These are phyloP conservation scores for Catostomus latipinnis DNA, from an alignment of 2,797 vertebrate species.

Conservation along the genomic window DNA sequence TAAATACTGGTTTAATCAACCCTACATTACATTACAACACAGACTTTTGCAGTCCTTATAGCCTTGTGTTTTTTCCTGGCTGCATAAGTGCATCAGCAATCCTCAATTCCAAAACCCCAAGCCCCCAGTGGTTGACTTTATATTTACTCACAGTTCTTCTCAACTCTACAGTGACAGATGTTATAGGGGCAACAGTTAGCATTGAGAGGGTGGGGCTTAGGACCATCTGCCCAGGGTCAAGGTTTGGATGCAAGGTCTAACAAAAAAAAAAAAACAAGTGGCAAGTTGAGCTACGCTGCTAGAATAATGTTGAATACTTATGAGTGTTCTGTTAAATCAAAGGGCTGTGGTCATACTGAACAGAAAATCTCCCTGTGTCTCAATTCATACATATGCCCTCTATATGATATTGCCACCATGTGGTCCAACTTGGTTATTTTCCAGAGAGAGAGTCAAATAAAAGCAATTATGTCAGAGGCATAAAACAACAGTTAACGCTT, in stretches of 20 bases:
- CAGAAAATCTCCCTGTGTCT: neutral
- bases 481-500: neutral
- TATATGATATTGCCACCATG: conserved; percentile 13
- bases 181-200: conserved; percentile 86
- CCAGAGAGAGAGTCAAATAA: too few species aligned
- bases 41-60: neutral
- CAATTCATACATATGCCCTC: neutral
- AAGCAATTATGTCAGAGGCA: neutral
- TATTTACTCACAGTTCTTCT: conserved; percentile 61
- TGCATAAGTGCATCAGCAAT: neutral
- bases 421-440: neutral
- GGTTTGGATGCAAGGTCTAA: conserved; percentile 66
- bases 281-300: conserved; percentile 72
- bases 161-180: conserved; percentile 79
- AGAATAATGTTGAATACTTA: conserved; percentile 65
- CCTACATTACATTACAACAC: neutral
- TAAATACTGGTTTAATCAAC: neutral
- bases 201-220: conserved; percentile 79
- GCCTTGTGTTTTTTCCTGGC: neutral
- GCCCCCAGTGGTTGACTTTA: conserved; percentile 59
- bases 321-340: conserved; percentile 11
- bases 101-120: conserved; percentile 38
- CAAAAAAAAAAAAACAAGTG: conserved; percentile 69
- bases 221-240: conserved; percentile 88
- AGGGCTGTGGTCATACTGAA: conserved; percentile 8